Percentiles rank a stretch among this genome's conserved stretches.
These are phyloP conservation scores for Pyrocephalus nanus DNA, from an alignment of 2,797 vertebrate species.

Conservation along the genomic window DNA sequence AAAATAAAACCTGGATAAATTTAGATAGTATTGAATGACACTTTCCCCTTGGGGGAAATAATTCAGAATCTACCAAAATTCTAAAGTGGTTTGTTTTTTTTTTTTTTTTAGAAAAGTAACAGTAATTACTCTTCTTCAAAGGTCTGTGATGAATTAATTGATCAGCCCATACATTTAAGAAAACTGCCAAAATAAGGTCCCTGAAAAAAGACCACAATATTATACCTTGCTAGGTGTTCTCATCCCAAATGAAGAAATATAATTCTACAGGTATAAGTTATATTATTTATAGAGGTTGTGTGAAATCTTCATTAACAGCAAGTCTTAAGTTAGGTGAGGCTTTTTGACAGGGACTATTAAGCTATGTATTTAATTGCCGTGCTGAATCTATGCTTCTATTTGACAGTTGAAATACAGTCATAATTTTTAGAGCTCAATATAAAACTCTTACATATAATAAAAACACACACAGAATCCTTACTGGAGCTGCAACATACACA, in stretches of 20 bases:
- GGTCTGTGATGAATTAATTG: not conserved
- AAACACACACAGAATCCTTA: not conserved
- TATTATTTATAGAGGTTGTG: not conserved
- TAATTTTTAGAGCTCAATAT: not conserved
- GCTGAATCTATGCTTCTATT: not conserved
- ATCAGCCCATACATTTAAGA: not conserved
- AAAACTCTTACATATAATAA: not conserved
- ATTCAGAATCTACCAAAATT: not conserved
- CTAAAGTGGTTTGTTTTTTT: not conserved
- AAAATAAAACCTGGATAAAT: not conserved
- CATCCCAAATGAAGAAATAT: not conserved
- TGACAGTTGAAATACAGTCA: not conserved
- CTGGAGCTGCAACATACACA: not conserved
- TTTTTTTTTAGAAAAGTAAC: not conserved
- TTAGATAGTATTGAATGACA: not conserved
- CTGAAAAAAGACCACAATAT: not conserved
- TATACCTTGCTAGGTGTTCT: not conserved
- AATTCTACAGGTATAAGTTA: not conserved
- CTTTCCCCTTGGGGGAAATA: not conserved
- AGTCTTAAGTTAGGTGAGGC: not conserved
- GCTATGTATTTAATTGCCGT: not conserved
- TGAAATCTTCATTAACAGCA: not conserved
- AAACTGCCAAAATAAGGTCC: not conserved
- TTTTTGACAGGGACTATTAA: not conserved
- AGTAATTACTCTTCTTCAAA: not conserved